Evolutionary conservation across 2,797 vertebrate species (phyloP).

Genomic region (Pangasius larnaudii): DNA sequence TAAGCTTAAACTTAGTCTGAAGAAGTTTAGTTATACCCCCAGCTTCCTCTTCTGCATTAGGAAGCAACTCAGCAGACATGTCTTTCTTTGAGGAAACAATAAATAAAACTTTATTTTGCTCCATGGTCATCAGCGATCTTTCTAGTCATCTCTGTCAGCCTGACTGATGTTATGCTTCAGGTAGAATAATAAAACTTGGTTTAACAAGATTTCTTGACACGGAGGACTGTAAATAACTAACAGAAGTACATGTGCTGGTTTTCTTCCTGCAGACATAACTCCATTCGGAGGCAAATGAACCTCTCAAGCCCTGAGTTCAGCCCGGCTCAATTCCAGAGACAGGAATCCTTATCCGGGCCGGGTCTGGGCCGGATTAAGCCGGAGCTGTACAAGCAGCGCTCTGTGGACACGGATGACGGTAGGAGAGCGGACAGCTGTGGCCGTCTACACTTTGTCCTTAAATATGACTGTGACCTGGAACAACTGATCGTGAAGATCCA

Average conservation of each 20-base stretch:
- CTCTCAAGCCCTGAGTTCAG: constrained; percentile 96
- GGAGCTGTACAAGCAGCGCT: constrained; percentile 95
- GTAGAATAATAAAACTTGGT: not conserved
- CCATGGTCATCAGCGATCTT: not conserved
- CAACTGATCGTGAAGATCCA: constrained; percentile 98
- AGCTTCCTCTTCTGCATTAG: not conserved
- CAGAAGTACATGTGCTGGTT: not conserved
- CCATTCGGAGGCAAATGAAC: constrained; percentile 94
- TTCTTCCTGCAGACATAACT: constrained; percentile 86
- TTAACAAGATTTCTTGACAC: not conserved
- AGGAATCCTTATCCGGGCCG: constrained; percentile 88
- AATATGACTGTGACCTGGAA: constrained; percentile 96
- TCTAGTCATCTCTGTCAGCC: not conserved
- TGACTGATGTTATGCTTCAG: not conserved
- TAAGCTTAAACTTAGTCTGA: not conserved
- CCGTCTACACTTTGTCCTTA: constrained; percentile 90
- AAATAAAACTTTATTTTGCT: not conserved
- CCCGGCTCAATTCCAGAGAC: constrained; percentile 93
- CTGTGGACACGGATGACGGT: constrained; percentile 87
- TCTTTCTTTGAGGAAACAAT: not conserved
- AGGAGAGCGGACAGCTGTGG: constrained; percentile 85
- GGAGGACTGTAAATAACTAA: not conserved
- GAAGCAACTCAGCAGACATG: not conserved
- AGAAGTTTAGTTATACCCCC: not conserved
- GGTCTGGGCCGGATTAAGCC: constrained; percentile 93